Conservation (phyloP, 2,113 vertebrate genomes). For the Manacus vitellinus region DNA sequence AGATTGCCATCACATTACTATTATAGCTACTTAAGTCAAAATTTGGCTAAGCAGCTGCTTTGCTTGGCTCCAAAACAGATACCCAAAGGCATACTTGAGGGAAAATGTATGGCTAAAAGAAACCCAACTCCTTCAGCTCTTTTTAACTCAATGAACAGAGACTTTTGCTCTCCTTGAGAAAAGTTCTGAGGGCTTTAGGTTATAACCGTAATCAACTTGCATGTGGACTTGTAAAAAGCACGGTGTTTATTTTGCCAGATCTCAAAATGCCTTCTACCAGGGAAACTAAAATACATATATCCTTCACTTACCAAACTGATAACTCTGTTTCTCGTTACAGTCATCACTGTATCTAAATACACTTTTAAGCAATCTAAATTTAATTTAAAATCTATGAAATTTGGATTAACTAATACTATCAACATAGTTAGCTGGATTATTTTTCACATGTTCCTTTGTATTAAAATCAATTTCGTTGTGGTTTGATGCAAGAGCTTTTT, state of each 20-base stretch:
- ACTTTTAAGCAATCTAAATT: conserved; percentile 65
- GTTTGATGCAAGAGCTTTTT: conserved; percentile 71
- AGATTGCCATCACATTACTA: conserved; percentile 84
- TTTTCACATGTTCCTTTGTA: conserved; percentile 70
- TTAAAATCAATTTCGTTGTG: conserved; percentile 67
- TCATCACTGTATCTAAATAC: conserved; percentile 71
- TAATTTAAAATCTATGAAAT: conserved; percentile 64
- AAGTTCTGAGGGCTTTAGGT: conserved; percentile 28
- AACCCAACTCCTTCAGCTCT: neutral
- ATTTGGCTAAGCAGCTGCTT: conserved; percentile 63
- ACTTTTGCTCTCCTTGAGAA: conserved; percentile 33
- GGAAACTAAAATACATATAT: conserved; percentile 53
- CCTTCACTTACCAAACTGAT: conserved; percentile 66
- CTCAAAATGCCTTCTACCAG: conserved; percentile 61
- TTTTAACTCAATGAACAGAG: neutral
- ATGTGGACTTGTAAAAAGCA: conserved; percentile 22
- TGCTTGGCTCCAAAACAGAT: conserved; percentile 63
- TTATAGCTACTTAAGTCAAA: conserved; percentile 68
- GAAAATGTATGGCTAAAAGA: conserved; percentile 22
- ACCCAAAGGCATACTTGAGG: conserved; percentile 51
- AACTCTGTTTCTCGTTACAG: conserved; percentile 52
- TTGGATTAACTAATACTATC: conserved; percentile 68
- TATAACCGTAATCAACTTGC: conserved; percentile 43
- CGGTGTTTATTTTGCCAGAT: conserved; percentile 28
- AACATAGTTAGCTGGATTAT: conserved; percentile 66